These are phyloP conservation scores for Agrotis segetum DNA, from an alignment of 2,888 invertebrate genomes.

Conservation along the genomic window DNA sequence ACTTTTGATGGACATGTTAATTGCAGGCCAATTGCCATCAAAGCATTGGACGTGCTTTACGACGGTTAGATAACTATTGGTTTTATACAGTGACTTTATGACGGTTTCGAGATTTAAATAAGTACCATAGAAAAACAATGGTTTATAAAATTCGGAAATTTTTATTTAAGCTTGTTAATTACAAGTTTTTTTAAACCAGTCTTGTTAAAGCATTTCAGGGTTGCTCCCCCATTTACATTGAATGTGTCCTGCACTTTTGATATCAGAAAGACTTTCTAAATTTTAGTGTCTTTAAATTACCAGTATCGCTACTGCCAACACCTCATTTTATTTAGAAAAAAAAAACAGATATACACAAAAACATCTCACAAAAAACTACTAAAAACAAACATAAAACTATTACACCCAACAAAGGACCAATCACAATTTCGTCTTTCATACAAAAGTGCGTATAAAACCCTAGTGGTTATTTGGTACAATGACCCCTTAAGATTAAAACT, in stretches of 20 bases:
- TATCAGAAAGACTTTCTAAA: background rate
- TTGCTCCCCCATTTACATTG: too few species aligned
- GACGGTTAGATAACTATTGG: too few species aligned
- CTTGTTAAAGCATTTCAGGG: too few species aligned
- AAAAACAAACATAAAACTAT: conserved; percentile 66
- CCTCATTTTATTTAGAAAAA: background rate
- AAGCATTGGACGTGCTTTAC: too few species aligned
- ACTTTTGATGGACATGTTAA: conserved; percentile 28
- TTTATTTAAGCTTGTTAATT: too few species aligned
- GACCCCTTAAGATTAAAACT: too few species aligned
- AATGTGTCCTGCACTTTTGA: background rate
- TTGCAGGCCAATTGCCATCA: too few species aligned
- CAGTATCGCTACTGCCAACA: conserved; percentile 3
- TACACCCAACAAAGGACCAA: conserved; percentile 51
- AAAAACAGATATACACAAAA: conserved; percentile 12
- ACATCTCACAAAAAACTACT: conserved; percentile 23
- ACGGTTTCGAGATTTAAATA: background rate
- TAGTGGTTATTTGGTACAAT: conserved; percentile 87
- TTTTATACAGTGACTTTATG: too few species aligned
- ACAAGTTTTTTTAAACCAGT: too few species aligned
- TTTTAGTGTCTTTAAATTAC: too few species aligned
- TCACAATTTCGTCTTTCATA: conserved; percentile 44
- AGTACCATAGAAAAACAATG: too few species aligned
- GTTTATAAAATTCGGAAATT: too few species aligned
- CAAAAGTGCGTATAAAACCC: conserved; percentile 77